These are phyloP conservation scores for Xerus rutilus DNA, from an alignment of 2,797 vertebrate species.

Conservation along the genomic window DNA sequence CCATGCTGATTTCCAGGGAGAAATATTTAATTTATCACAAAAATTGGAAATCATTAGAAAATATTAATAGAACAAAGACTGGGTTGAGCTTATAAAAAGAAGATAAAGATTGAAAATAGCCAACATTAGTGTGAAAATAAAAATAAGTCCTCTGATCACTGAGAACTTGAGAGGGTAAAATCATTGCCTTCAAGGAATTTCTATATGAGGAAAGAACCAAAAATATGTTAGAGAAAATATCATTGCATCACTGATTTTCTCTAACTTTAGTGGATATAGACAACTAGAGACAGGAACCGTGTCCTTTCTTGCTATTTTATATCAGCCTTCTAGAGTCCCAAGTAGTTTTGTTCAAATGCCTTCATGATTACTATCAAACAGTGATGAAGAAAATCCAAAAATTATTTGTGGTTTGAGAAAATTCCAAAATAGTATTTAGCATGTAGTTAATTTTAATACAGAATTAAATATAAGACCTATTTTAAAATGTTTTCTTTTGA, in stretches of 20 bases:
- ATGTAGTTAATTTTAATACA: neutral
- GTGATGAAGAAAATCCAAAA: neutral
- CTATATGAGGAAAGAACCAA: neutral
- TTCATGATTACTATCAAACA: neutral
- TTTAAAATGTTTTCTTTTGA: too few species aligned
- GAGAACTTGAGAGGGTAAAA: neutral
- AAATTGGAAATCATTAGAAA: constrained; percentile 10
- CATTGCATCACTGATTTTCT: neutral
- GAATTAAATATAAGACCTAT: neutral
- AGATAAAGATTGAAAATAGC: neutral
- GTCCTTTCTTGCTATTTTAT: neutral
- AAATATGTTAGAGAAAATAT: neutral
- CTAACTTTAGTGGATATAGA: neutral
- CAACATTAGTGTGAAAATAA: neutral
- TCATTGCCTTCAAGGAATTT: neutral
- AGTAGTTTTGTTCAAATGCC: neutral
- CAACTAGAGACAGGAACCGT: neutral
- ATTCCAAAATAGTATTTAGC: neutral
- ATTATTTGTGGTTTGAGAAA: neutral
- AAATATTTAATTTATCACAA: neutral
- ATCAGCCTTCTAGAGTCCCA: neutral
- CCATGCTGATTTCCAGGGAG: neutral
- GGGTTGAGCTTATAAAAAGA: neutral
- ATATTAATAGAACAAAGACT: neutral
- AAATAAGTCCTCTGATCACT: neutral